phyloP scores from a whole-genome alignment of 2,113 vertebrate genomes.

The Pygoscelis antarcticus region DNA sequence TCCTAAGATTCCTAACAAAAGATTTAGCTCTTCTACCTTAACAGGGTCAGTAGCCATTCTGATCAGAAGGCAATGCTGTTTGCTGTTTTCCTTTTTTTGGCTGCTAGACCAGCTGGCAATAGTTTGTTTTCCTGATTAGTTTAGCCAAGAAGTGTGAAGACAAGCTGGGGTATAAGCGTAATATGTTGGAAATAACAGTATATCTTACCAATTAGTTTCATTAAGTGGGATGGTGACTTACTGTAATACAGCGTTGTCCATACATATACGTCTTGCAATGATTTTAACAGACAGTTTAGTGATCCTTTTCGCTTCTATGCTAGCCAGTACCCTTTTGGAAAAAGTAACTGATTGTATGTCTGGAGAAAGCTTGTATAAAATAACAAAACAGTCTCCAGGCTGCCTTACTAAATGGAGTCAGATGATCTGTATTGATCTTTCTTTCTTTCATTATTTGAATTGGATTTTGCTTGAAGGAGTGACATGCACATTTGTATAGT shows the following conservation, averaged over 20 bases:
- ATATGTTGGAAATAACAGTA: not conserved
- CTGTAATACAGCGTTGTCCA: not conserved
- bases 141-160: slow-evolving; percentile 6
- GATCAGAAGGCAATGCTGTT: not conserved
- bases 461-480: slow-evolving; percentile 37
- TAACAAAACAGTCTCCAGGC: not conserved
- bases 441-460: slow-evolving; percentile 12
- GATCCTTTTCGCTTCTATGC: not conserved
- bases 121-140: slow-evolving; percentile 27
- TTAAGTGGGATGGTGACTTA: not conserved
- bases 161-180: not conserved
- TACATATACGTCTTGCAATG: not conserved
- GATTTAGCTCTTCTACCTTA: not conserved
- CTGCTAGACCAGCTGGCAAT: not conserved
- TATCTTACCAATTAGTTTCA: not conserved
- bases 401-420: slow-evolving; percentile 5
- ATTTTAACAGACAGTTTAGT: not conserved
- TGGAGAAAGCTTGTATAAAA: not conserved
- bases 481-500: not conserved
- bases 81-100: not conserved
- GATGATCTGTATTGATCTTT: not conserved
- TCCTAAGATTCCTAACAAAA: not conserved
- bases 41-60: not conserved
- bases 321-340: not conserved
- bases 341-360: not conserved